These are phyloP conservation scores for Phocoena sinus DNA, from an alignment of 2,113 vertebrate genomes.

Conservation along the genomic window DNA sequence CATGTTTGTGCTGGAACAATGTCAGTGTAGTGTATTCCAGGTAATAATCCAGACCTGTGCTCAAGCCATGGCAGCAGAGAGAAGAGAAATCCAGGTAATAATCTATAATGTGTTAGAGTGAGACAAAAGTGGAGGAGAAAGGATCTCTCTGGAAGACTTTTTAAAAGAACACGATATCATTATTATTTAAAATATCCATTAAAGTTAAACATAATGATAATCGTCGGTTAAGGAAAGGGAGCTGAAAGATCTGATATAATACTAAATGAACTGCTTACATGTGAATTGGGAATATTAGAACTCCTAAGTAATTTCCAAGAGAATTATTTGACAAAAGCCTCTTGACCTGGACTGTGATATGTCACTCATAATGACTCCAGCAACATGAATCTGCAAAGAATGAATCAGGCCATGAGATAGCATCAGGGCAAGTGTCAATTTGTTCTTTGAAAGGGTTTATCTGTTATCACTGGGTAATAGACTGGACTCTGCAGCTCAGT, in stretches of 20 bases:
- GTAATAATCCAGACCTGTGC: no score
- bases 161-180: neutral
- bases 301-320: neutral
- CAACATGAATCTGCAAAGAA: neutral
- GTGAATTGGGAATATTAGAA: neutral
- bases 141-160: neutral
- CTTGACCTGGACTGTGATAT: neutral
- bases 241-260: neutral
- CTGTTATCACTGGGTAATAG: neutral
- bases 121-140: neutral
- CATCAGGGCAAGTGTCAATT: neutral
- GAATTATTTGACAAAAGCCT: neutral
- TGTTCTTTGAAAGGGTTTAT: neutral
- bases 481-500: neutral
- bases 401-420: neutral
- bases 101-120: neutral
- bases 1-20: neutral
- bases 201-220: neutral
- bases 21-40: neutral
- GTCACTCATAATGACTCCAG: constrained; percentile 21
- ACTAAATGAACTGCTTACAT: neutral
- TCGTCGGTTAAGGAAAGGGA: neutral
- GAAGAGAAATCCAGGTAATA: neutral
- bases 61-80: neutral
- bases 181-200: neutral